These are phyloP conservation scores for Peromyscus melanophrys DNA, from an alignment of 2,797 vertebrate genomes.

Conservation along the genomic window DNA sequence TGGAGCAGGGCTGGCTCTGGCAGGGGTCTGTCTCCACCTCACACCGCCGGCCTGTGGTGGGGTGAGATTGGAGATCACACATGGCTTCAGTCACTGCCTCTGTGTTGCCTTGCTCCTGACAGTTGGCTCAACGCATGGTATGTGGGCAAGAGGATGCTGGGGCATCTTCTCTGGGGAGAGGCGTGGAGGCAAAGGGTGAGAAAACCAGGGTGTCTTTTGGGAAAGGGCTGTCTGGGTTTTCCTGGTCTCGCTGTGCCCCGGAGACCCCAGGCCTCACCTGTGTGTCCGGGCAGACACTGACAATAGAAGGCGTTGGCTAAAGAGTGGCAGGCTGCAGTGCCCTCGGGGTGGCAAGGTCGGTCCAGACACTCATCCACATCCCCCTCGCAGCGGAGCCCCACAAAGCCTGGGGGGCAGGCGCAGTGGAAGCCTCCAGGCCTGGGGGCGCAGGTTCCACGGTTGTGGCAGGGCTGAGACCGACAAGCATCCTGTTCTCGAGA, in stretches of 20 bases:
- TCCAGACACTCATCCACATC: slow-evolving; percentile 85
- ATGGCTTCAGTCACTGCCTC: not conserved
- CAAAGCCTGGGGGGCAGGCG: slow-evolving; percentile 84
- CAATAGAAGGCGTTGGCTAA: slow-evolving; percentile 85
- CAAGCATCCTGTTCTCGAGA: slow-evolving; percentile 80
- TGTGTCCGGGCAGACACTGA: slow-evolving; percentile 86
- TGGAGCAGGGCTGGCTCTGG: slow-evolving; percentile 85
- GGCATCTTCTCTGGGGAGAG: not conserved
- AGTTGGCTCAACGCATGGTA: not conserved
- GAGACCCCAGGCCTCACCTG: slow-evolving; percentile 78
- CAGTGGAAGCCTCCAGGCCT: slow-evolving; percentile 84
- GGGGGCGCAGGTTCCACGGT: slow-evolving; percentile 83
- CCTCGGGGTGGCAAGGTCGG: slow-evolving; percentile 84
- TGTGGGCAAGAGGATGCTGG: not conserved
- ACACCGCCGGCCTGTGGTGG: slow-evolving; percentile 81
- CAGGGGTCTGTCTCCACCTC: slow-evolving; percentile 84
- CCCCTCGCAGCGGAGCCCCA: slow-evolving; percentile 86
- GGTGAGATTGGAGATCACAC: not conserved
- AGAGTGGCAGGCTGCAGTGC: slow-evolving; percentile 86
- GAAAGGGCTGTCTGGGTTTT: not conserved
- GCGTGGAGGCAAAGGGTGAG: not conserved
- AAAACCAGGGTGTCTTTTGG: not conserved
- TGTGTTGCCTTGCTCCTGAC: not conserved
- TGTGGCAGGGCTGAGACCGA: slow-evolving; percentile 85
- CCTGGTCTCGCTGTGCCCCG: not conserved